phyloP scores from a whole-genome alignment of 2,888 invertebrate species.

The Philaethria dido region DNA sequence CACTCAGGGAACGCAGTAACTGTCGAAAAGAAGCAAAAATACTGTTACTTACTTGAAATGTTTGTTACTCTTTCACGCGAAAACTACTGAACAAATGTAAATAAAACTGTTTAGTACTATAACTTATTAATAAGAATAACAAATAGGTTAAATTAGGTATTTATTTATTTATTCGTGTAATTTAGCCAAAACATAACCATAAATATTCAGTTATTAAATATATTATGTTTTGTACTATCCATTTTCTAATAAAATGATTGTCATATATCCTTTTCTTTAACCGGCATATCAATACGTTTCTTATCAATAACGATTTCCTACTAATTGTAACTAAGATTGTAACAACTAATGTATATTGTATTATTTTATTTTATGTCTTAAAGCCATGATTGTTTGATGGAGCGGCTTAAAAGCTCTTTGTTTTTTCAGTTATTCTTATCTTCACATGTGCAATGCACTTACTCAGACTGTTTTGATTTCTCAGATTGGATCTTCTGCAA shows the following conservation, averaged over 20 bases:
- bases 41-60: no score
- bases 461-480: slow-evolving; percentile 50
- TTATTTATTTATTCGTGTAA: no score
- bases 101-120: no score
- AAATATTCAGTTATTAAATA: no score
- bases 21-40: no score
- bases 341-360: slow-evolving; percentile 11
- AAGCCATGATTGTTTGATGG: slow-evolving; percentile 51
- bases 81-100: no score
- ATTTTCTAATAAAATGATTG: no score
- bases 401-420: slow-evolving; percentile 45
- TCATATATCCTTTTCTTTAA: background rate
- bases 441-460: slow-evolving; percentile 47
- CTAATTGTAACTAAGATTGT: slow-evolving; percentile 1
- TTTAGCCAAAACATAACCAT: no score
- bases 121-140: no score
- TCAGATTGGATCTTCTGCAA: slow-evolving; percentile 45
- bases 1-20: background rate
- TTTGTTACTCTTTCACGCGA: no score
- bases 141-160: no score
- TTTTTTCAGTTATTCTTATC: slow-evolving; percentile 51
- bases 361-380: slow-evolving; percentile 46
- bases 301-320: slow-evolving; percentile 1
- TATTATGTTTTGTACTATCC: no score
- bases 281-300: background rate